phyloP scores from a whole-genome alignment of 2,113 vertebrate genomes.

The Pholis gunnellus region DNA sequence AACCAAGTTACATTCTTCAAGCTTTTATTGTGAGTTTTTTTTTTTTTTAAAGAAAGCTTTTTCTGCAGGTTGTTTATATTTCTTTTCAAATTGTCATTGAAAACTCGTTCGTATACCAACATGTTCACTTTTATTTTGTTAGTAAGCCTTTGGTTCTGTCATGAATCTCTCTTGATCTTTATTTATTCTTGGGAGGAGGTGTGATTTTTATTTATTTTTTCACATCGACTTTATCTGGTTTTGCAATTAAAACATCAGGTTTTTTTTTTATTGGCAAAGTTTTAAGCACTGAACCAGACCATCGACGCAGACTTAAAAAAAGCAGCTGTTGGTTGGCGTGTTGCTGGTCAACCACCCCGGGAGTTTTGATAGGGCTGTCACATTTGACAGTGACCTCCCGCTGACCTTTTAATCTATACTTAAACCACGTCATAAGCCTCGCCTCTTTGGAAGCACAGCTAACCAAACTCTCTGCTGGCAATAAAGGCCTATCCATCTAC shows the following conservation, averaged over 20 bases:
- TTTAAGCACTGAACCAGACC: neutral
- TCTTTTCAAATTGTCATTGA: neutral
- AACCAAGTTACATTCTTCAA: neutral
- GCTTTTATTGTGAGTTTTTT: neutral
- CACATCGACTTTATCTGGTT: neutral
- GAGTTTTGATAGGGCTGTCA: constrained; percentile 49
- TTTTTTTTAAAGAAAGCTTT: neutral
- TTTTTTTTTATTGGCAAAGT: neutral
- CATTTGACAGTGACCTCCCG: constrained; percentile 54
- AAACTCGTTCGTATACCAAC: neutral
- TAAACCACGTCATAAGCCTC: constrained; percentile 58
- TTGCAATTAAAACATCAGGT: neutral
- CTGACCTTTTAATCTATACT: constrained; percentile 65
- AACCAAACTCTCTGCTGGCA: constrained; percentile 57
- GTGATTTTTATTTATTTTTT: neutral
- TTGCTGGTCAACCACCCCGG: neutral
- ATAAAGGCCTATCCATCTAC: constrained; percentile 59
- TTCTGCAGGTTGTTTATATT: neutral
- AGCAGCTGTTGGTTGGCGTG: neutral
- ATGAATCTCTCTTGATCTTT: neutral
- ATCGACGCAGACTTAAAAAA: neutral
- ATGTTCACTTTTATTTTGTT: neutral
- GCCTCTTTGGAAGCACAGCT: constrained; percentile 53
- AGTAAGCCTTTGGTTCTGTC: neutral
- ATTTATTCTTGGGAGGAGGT: neutral